Evolutionary conservation across 2,113 vertebrate genomes (phyloP).

Genomic region (Pelobates fuscus): DNA sequence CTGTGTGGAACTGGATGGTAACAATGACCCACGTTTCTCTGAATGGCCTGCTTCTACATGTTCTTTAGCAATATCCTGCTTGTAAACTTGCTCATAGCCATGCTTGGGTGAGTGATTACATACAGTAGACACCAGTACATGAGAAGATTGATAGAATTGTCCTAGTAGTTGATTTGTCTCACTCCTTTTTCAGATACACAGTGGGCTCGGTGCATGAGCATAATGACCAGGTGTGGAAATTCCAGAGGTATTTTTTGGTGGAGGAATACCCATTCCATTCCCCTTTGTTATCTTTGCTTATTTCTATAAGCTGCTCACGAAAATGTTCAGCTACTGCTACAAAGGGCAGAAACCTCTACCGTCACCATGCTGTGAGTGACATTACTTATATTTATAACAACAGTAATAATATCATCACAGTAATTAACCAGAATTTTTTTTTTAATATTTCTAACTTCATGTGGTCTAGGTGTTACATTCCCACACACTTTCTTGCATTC

Average conservation of each 20-base stretch:
- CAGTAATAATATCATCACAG: too few relatives aligned
- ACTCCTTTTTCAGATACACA: constrained; percentile 63
- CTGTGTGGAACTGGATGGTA: constrained; percentile 73
- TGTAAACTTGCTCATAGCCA: constrained; percentile 76
- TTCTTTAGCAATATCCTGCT: constrained; percentile 80
- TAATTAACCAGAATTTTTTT: too few relatives aligned
- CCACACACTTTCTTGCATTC: too few relatives aligned
- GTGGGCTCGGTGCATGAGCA: constrained; percentile 77
- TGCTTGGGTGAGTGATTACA: constrained; percentile 71
- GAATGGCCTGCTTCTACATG: constrained; percentile 80
- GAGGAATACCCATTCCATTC: constrained; percentile 77
- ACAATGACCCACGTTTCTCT: constrained; percentile 69
- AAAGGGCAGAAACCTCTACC: constrained; percentile 53
- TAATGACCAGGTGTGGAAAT: constrained; percentile 78
- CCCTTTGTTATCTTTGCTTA: constrained; percentile 77
- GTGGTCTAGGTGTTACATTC: too few relatives aligned
- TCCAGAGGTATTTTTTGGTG: constrained; percentile 75
- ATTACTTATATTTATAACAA: too few relatives aligned
- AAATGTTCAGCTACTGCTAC: constrained; percentile 68
- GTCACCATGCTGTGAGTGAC: constrained; percentile 70
- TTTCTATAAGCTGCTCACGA: constrained; percentile 70
- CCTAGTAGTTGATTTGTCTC: too few relatives aligned
- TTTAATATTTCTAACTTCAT: too few relatives aligned
- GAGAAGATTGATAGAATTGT: too few relatives aligned
- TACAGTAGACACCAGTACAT: not conserved